Percentiles rank a stretch among this genome's conserved stretches.
phyloP scores from a whole-genome alignment of 1,140 invertebrate genomes.

The Rhagoletis zephyria region DNA sequence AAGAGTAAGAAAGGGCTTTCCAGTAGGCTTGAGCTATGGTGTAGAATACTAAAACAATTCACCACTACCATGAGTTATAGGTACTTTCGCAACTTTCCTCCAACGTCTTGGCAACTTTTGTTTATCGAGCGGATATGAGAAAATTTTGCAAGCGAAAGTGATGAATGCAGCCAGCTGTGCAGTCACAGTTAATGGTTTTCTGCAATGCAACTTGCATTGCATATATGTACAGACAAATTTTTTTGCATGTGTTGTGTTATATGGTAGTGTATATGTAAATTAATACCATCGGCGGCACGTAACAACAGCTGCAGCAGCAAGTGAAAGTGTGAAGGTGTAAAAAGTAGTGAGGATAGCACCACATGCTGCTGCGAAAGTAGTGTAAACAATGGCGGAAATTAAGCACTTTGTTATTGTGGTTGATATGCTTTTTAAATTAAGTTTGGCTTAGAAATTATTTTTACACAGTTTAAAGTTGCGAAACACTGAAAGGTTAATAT shows the following conservation, averaged over 20 bases:
- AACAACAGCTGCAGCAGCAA: neutral
- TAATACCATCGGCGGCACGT: slow-evolving; percentile 13
- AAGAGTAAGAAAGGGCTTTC: too few species aligned
- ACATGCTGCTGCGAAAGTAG: neutral
- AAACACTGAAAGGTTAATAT: too few species aligned
- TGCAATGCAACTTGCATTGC: neutral
- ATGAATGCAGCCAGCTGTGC: slow-evolving; percentile 40
- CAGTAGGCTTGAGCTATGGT: neutral
- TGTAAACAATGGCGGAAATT: slow-evolving; percentile 27
- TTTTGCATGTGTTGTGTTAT: neutral
- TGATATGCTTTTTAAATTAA: too few species aligned
- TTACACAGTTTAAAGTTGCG: too few species aligned
- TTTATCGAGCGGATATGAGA: slow-evolving; percentile 49
- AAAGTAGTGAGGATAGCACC: neutral
- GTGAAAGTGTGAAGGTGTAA: slow-evolving; percentile 33
- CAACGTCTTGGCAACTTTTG: slow-evolving; percentile 10
- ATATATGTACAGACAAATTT: neutral
- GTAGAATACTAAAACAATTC: neutral
- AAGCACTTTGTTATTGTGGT: too few species aligned
- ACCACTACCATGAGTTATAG: neutral
- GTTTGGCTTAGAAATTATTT: too few species aligned
- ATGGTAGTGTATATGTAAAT: neutral
- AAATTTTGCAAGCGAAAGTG: slow-evolving; percentile 27
- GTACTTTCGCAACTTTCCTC: neutral
- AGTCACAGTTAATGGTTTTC: slow-evolving; percentile 20